Evolutionary conservation across 2,797 vertebrate genomes (phyloP).

Genomic region (Mormyrops boulengeri): DNA sequence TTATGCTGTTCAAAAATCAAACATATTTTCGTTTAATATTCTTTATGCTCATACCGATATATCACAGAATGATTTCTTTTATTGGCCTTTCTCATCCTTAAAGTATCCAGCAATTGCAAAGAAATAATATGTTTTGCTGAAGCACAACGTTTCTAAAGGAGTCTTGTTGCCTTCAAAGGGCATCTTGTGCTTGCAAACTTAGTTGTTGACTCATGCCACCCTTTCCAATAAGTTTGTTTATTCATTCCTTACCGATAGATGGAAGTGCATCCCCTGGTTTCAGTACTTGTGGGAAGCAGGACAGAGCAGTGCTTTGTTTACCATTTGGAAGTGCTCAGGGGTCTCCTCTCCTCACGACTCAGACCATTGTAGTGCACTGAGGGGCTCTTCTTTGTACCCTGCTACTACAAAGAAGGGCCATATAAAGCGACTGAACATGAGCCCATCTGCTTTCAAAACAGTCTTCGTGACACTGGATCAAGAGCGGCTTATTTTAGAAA

Average conservation of each 20-base stretch:
- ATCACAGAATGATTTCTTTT: background rate
- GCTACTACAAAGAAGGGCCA: background rate
- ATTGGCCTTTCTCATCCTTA: background rate
- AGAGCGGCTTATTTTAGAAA: slow-evolving; percentile 28
- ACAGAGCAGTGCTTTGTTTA: background rate
- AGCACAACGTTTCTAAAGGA: too few species aligned
- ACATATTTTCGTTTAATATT: background rate
- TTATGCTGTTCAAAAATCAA: background rate
- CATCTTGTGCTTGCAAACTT: too few species aligned
- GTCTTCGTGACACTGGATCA: slow-evolving; percentile 21
- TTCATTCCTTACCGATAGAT: background rate
- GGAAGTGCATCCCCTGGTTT: background rate
- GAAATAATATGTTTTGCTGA: background rate
- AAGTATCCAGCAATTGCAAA: background rate
- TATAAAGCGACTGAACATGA: background rate
- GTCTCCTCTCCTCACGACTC: slow-evolving; percentile 17
- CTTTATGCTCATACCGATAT: background rate
- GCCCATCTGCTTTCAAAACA: background rate
- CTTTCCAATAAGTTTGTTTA: background rate
- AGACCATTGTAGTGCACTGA: slow-evolving; percentile 5
- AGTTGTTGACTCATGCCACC: too few species aligned
- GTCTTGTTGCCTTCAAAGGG: too few species aligned
- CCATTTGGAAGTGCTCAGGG: background rate
- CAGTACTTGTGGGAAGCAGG: background rate
- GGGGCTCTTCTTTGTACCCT: background rate